Percentiles rank a stretch among this genome's conserved stretches.
Evolutionary conservation across 2,113 vertebrate genomes (phyloP).

Genomic region (Clarias macrocephalus): DNA sequence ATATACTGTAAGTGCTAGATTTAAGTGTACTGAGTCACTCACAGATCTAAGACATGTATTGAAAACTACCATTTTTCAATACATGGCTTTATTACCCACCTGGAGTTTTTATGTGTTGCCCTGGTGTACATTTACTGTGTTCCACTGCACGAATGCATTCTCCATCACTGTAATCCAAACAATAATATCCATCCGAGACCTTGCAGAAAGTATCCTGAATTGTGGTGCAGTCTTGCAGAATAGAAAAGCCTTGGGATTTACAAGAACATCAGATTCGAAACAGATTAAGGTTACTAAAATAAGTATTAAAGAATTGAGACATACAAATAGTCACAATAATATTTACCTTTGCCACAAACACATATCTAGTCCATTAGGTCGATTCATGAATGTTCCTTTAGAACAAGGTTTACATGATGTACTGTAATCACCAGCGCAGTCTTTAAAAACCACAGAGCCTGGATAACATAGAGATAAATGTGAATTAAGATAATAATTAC

Average conservation of each 20-base stretch:
- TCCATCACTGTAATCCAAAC: neutral
- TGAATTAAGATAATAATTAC: neutral
- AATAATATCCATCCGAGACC: slow-evolving; percentile 36
- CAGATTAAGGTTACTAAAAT: neutral
- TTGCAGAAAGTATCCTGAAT: slow-evolving; percentile 21
- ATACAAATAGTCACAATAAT: neutral
- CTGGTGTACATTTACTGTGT: slow-evolving; percentile 39
- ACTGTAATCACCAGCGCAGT: slow-evolving; percentile 27
- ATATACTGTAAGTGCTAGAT: too few species aligned
- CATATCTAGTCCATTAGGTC: slow-evolving; percentile 26
- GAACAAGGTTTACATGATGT: slow-evolving; percentile 49
- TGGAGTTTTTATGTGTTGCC: slow-evolving; percentile 33
- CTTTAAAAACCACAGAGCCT: slow-evolving; percentile 26
- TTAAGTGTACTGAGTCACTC: too few species aligned
- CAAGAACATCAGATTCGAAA: neutral
- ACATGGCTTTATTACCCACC: slow-evolving; percentile 16
- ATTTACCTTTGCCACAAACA: slow-evolving; percentile 49
- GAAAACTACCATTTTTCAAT: too few species aligned
- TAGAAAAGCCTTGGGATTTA: slow-evolving; percentile 14
- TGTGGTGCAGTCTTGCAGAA: neutral
- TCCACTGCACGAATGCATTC: slow-evolving; percentile 5
- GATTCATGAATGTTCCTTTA: slow-evolving; percentile 38
- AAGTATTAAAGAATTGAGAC: neutral
- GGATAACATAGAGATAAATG: neutral
- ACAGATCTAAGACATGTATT: too few species aligned